Evolutionary conservation across 1,140 invertebrate species (phyloP), one percentile per base, ranked within the genome.

Genomic region (Drosophila sturtevanti): DNA sequence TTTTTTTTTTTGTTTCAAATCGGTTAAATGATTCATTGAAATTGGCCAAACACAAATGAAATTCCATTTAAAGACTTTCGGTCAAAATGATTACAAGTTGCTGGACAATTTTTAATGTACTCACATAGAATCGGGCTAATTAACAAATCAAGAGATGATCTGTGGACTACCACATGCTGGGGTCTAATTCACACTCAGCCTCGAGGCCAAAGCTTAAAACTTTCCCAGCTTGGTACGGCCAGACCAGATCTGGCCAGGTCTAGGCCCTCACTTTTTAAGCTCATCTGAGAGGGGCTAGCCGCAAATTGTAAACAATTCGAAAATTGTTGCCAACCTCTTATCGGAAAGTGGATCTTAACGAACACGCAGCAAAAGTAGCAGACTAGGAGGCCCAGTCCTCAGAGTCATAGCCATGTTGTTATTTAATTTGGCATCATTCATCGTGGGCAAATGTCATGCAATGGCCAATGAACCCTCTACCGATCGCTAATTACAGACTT

Each of bases 251-350:
- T 24, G 24, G 1, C 2, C 24, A 2, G 4, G 27, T 4, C 4
- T 6, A 31, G 27, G 27, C 4, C 7, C 27, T 31, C n/a, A n/a
- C n/a, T n/a, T n/a, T n/a, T 31, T 31, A 6, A 31, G 27, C 27
- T 31, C 27, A 6, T 31, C 27, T 31, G 27, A 3, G 27, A n/a
- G 27, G 27, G 27, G 27, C 38, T 75, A 77, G 79, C 81, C 81
- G 79, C 77, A 85, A 86, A 86, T 86, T 86, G 81, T 86, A 81
- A 81, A 86, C 81, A 86, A 81, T 86, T 86, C 81, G 77, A 85
- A 82, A 84, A 77, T 80, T 68, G 71, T 85, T 85, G 69, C 73
- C 77, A 72, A 60, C 77, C 77, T 72, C 77, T 85, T 85, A 85
- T 85, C 81, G 76, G 61, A 44, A 64, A 66, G 54, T 72, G 64